Base-by-base conservation (phyloP, 2,888 invertebrate genomes). In the Leptogaster cylindrica region DNA sequence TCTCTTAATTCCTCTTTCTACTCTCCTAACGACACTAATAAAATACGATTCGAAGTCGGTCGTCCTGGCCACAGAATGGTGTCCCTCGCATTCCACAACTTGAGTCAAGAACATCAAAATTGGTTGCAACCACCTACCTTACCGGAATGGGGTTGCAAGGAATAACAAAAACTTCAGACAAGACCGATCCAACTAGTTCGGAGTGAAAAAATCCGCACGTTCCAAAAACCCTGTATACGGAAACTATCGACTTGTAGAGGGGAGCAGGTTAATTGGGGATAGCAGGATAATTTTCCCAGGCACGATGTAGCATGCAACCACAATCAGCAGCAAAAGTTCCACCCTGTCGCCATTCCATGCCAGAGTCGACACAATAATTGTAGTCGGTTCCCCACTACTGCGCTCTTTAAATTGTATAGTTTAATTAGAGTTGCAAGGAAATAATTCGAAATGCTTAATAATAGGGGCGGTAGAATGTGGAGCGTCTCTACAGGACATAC, bases 341-440 rank as follows among this genome's bases (percentile, higher is more conserved):
- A 39, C 39, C 3, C 18, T 10, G 46, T 18, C 2, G 8, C 46
- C 46, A 46, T 18, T 12, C 8, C 20, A 8, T 10, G 23, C 46
- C 23, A 5, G n/a, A 46, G 20, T 46, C 16, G 46, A 46, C 46
- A 46, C 28, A 20, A 10, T 33, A 64, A 18, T 41, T 50, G 50
- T 27, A 50, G 50, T 25, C 6, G 50, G 50, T 4, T 25, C 25
- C 50, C 50, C 28, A 28, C 14, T 50, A 25, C 12, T 4, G 39
- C 23, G 36, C 20, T 39, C 39, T 39, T 33, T 58, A 58, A 58
- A 58, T 51, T 67, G 61, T 31, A 20, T 28, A 33, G 58, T 67
- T 67, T 67, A 67, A 67, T 67, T 67, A 67, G 67, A 67, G 58
- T 67, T 67, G 67, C 50, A 67, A 67, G 67, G 67, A 67, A 67